Conservation (phyloP, 30 jellyfish, hydroid and myxozoan genomes). For the Phacellophora camtschatica region DNA sequence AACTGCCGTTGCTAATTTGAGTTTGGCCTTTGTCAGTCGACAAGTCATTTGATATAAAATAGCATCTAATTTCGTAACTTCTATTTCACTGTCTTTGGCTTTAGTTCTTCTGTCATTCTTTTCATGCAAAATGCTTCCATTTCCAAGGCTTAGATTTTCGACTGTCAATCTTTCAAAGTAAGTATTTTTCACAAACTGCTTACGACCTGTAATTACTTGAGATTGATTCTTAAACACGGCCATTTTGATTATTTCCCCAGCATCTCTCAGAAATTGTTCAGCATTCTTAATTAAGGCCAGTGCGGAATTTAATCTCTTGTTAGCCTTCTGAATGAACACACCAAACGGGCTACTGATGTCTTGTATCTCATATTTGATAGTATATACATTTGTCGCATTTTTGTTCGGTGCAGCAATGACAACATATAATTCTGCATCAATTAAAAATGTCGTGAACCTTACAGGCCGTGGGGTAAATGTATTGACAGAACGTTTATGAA, state of each 20-base stretch:
- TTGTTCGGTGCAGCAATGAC: not conserved
- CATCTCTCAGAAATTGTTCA: not conserved
- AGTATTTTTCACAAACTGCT: not conserved
- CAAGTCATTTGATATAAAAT: too few species aligned
- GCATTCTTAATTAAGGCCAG: not conserved
- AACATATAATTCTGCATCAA: not conserved
- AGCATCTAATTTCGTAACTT: too few species aligned
- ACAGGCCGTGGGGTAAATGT: slow-evolving; percentile 52
- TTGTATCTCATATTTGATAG: slow-evolving; percentile 11
- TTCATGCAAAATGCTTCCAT: slow-evolving; percentile 35
- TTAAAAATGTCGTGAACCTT: slow-evolving; percentile 50
- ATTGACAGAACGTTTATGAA: not conserved
- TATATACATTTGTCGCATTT: not conserved
- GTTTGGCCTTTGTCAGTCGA: too few species aligned
- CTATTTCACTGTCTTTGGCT: too few species aligned
- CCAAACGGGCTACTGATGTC: slow-evolving; percentile 38
- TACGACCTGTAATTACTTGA: slow-evolving; percentile 18
- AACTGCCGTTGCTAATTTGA: too few species aligned
- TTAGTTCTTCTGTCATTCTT: not conserved
- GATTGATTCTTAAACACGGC: slow-evolving; percentile 5
- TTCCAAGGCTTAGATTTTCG: not conserved
- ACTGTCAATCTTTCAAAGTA: not conserved
- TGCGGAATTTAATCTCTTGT: slow-evolving; percentile 3
- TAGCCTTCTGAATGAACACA: not conserved
- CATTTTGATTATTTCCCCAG: not conserved